These are phyloP conservation scores for Engystomops pustulosus DNA, from an alignment of 2,113 vertebrate genomes.

Conservation along the genomic window DNA sequence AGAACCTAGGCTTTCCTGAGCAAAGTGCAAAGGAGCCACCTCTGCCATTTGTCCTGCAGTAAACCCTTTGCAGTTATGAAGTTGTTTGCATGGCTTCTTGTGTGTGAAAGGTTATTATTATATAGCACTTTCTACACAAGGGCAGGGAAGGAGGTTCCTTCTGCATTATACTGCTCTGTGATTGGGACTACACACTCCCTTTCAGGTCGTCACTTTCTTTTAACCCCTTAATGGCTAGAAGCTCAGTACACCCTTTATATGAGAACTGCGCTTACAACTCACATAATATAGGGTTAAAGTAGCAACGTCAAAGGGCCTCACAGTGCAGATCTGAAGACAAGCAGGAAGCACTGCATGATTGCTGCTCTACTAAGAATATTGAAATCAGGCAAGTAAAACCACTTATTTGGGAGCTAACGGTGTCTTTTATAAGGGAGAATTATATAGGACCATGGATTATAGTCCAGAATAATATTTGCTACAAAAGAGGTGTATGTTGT, in stretches of 20 bases:
- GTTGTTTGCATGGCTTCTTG: background rate
- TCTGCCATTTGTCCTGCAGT: background rate
- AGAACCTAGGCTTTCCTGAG: too few relatives aligned
- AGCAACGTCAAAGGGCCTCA: background rate
- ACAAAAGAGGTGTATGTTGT: too few relatives aligned
- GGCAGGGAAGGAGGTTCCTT: background rate
- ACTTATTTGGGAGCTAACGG: background rate
- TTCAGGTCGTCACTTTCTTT: background rate
- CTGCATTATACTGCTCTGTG: background rate
- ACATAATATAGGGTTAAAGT: background rate
- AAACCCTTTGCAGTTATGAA: background rate
- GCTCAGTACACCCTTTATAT: background rate
- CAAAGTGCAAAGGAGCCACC: too few relatives aligned
- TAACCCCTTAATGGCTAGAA: background rate
- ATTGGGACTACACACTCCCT: conserved; percentile 1
- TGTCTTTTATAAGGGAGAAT: too few relatives aligned
- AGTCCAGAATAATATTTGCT: too few relatives aligned
- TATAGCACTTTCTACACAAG: background rate
- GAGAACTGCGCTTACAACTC: background rate
- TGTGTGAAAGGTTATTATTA: background rate
- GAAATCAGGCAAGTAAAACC: background rate
- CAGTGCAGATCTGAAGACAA: too few relatives aligned
- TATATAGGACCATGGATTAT: too few relatives aligned
- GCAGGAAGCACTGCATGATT: background rate
- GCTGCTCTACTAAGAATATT: background rate